Base-by-base conservation (phyloP, 1,140 invertebrate genomes). In the Lordiphosa collinella region DNA sequence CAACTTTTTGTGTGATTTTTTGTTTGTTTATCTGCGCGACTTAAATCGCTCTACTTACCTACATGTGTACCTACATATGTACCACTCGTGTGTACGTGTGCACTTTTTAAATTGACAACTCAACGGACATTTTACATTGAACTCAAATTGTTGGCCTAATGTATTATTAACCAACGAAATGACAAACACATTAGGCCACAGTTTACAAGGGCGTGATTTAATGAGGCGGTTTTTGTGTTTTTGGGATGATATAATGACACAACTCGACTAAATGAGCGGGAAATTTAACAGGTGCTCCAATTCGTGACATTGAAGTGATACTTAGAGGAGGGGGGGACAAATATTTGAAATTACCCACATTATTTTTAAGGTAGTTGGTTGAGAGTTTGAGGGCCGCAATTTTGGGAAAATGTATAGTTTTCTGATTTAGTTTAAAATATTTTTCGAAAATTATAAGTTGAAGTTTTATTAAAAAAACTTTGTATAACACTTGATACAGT, bases 41-140 rank as follows among this genome's bases (percentile, higher is more conserved):
- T 61, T 12, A 38, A 51, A 69, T 62, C 58, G 44, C 57, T 50
- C 50, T 57, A 62, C 50, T 70, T 70, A 48, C 38, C 51, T 16
- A 32, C 40, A 47, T 22, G 22, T 22, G 22, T 11, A 31, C 43
- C 31, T n/a, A 32, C 11, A 46, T 18, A 31, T 16, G 16, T 16
- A 16, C 1, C 16, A 16, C 2, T 16, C 5, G 22, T 18, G 13
- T 18, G 6, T 25, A 7, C 9, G 13, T 10, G 25, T 16, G 12
- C 16, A 11, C 29, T 29, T 47, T 25, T 34, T 82, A 76, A 82
- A 82, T 82, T 82, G 76, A 68, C 76, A 80, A 80, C 76, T 82
- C 66, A 82, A 82, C 61, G 76, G 76, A 58, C 76, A 57, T 82
- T 70, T 75, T 59, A 80, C 75, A 80, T 63, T 65, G 34, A 32